These are phyloP conservation scores for Trididemnum clinides DNA, from an alignment of 23 tunicate genomes.

Conservation along the genomic window DNA sequence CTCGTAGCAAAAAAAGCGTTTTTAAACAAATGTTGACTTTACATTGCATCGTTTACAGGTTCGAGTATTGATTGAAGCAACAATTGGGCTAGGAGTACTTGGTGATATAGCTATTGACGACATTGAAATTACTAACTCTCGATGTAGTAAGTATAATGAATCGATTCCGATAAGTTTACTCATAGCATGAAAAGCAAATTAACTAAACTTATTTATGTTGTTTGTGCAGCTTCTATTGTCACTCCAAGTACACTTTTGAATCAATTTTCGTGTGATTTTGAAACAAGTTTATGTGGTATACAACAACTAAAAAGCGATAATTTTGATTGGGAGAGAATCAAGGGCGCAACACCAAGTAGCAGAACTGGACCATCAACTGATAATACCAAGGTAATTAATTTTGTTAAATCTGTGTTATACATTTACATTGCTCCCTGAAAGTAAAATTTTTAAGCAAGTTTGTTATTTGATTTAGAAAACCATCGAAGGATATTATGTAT, in stretches of 20 bases:
- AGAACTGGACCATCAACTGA: slow-evolving; percentile 82
- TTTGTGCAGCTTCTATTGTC: neutral
- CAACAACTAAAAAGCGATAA: slow-evolving; percentile 42
- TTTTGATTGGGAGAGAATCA: slow-evolving; percentile 75
- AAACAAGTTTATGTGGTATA: slow-evolving; percentile 41
- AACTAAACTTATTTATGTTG: neutral
- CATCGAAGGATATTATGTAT: slow-evolving; percentile 64
- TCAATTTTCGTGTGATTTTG: slow-evolving; percentile 68
- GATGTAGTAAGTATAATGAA: slow-evolving; percentile 67
- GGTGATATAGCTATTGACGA: slow-evolving; percentile 98
- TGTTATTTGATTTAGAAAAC: slow-evolving; percentile 35
- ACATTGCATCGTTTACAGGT: too few relatives aligned
- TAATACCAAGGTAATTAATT: slow-evolving; percentile 72
- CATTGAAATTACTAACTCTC: slow-evolving; percentile 58
- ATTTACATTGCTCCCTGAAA: too few relatives aligned
- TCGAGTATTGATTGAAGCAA: slow-evolving; percentile 76
- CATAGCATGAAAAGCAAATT: neutral
- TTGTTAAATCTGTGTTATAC: too few relatives aligned
- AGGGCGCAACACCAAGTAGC: slow-evolving; percentile 63
- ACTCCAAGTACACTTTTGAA: neutral
- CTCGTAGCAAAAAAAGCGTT: too few relatives aligned
- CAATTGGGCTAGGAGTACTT: slow-evolving; percentile 71
- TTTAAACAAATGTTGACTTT: too few relatives aligned
- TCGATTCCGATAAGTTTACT: neutral
- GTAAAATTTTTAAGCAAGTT: too few relatives aligned